Conservation (phyloP, 2,888 invertebrate genomes). For the Diarsia rubi region DNA sequence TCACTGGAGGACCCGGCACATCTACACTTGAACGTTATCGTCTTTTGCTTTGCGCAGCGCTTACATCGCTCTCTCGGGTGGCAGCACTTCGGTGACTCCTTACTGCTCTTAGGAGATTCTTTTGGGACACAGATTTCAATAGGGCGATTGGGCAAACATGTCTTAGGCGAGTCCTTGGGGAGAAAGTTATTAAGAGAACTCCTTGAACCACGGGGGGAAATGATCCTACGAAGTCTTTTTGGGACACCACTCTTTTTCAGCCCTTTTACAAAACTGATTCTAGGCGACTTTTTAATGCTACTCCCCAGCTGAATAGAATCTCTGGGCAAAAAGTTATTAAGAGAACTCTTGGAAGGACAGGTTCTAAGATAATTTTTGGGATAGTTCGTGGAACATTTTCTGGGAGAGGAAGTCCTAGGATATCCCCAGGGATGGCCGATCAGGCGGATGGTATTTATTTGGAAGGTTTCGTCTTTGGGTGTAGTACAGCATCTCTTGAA, state of each 20-base stretch:
- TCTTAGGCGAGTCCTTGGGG: not conserved
- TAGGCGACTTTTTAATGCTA: not conserved
- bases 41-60: constrained; percentile 18
- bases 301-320: constrained; percentile 3
- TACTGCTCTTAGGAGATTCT: not conserved
- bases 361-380: not conserved
- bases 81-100: not conserved
- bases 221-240: not conserved
- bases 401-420: not conserved
- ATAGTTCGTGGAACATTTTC: not conserved
- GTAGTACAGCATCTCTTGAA: constrained; percentile 28
- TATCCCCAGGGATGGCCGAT: not conserved
- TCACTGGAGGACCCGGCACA: constrained; percentile 11
- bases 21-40: constrained; percentile 1
- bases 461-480: constrained; percentile 16
- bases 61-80: not conserved
- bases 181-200: constrained; percentile 28
- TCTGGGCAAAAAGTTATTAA: constrained; percentile 17
- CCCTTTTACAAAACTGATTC: not conserved
- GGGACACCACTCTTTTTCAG: not conserved
- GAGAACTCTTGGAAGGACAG: not conserved
- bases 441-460: constrained; percentile 2
- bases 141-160: not conserved
- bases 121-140: not conserved
- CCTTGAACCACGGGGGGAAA: constrained; percentile 19